These are phyloP conservation scores for Lepetodrilus schrolli DNA, from an alignment of 2,888 invertebrate species.

Conservation along the genomic window DNA sequence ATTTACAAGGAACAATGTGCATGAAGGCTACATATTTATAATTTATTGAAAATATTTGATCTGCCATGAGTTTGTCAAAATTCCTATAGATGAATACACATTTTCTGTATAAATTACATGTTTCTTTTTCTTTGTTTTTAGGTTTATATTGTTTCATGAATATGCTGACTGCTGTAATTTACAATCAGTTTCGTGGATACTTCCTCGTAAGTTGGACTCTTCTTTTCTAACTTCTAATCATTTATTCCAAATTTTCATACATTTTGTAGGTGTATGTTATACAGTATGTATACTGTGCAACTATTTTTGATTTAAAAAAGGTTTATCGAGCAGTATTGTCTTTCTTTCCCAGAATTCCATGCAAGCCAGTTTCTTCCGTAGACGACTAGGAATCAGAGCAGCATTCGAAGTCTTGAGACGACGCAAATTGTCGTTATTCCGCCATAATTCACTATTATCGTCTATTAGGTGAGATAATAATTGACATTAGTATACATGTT, in stretches of 20 bases:
- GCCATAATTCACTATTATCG: constrained; percentile 20
- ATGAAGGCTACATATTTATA: too few species aligned
- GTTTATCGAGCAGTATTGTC: background rate
- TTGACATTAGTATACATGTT: too few species aligned
- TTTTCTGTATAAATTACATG: background rate
- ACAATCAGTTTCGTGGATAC: constrained; percentile 75
- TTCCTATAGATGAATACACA: background rate
- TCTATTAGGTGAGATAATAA: constrained; percentile 35
- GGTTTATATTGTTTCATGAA: constrained; percentile 75
- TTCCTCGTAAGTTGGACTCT: constrained; percentile 63
- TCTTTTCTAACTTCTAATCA: background rate
- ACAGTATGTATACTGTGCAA: too few species aligned
- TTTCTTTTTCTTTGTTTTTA: constrained; percentile 38
- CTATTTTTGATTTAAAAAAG: too few species aligned
- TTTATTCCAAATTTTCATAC: too few species aligned
- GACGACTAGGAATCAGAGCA: constrained; percentile 69
- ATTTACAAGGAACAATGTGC: too few species aligned
- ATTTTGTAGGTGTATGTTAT: too few species aligned
- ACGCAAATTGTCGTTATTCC: constrained; percentile 26
- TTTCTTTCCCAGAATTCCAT: constrained; percentile 66
- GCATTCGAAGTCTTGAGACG: constrained; percentile 69
- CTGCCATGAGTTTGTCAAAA: background rate
- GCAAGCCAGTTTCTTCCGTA: constrained; percentile 69
- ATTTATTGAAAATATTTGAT: too few species aligned
- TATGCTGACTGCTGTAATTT: constrained; percentile 74